phyloP scores from a whole-genome alignment of 2,113 vertebrate species.

The Anguilla rostrata region DNA sequence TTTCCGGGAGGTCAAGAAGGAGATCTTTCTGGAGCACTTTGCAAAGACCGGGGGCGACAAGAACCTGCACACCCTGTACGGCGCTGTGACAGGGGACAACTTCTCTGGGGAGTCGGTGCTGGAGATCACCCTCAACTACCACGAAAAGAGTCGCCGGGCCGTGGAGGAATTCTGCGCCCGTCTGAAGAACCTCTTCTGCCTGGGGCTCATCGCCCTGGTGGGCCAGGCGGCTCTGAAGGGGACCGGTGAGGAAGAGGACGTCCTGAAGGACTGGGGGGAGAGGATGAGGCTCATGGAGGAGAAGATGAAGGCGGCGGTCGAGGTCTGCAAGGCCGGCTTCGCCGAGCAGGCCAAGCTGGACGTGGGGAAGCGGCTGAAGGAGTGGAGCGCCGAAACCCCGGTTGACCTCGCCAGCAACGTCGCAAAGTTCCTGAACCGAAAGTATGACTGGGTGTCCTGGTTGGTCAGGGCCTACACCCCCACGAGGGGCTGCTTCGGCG shows the following conservation, averaged over 20 bases:
- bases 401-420: conserved; percentile 60
- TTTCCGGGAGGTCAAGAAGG: conserved; percentile 71
- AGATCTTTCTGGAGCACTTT: conserved; percentile 70
- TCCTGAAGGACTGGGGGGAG: conserved; percentile 65
- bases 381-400: conserved; percentile 43
- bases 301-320: conserved; percentile 65
- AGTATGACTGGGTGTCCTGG: conserved; percentile 77
- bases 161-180: conserved; percentile 72
- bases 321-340: conserved; percentile 68
- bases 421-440: conserved; percentile 58
- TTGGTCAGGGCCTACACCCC: conserved; percentile 65
- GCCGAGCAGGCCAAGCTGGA: conserved; percentile 66
- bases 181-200: conserved; percentile 73
- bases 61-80: conserved; percentile 67
- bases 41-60: conserved; percentile 64
- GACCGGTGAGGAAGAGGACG: conserved; percentile 55
- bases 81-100: conserved; percentile 64
- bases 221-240: conserved; percentile 67
- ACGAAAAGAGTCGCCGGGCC: conserved; percentile 67
- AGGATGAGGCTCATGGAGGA: conserved; percentile 66
- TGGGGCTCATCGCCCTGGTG: conserved; percentile 70
- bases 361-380: conserved; percentile 55
- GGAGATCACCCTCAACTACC: conserved; percentile 69
- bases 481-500: conserved; percentile 49
- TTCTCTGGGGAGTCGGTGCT: conserved; percentile 69